Evolutionary conservation across 1,140 invertebrate species (phyloP), one percentile per base, ranked within the genome.

Genomic region (Zaprionus camerounensis): DNA sequence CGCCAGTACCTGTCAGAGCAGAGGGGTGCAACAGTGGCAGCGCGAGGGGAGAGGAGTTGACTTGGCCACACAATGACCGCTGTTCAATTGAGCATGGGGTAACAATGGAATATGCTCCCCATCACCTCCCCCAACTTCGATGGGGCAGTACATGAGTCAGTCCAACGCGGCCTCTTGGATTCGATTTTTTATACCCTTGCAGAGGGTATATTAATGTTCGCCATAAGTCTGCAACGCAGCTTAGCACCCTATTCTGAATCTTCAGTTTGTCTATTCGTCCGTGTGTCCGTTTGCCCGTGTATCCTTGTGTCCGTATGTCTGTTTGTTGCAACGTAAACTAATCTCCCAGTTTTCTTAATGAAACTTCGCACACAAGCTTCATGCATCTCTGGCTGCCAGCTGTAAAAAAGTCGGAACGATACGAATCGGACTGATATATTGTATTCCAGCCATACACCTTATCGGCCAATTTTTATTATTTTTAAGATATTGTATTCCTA

Each of bases 81-180:
- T 26, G 66, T 69, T 74, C 65, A 69, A 74, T 74, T 69, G 66
- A 74, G 71, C 65, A 61, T 56, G 64, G 26, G 17, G 67, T 73
- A 61, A 73, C 64, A 73, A 73, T 62, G 71, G 71, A 36, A 62
- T 36, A 44, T 26, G 20, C n/a, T 17, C 7, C 1, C n/a, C n/a
- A n/a, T 3, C 41, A 2, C 15, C n/a, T 44, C 6, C 5, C n/a
- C 41, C 12, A 46, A 20, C 34, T 13, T 15, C 31, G 38, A 26
- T 11, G 2, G 6, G 13, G 15, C 34, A 41, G 56, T 20, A 44
- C 57, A 69, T 69, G 71, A 69, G 57, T 69, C 66, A 56, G 55
- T 20, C 24, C 24, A 26, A 3, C 31, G 5, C 9, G 22, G 36
- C 24, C 17, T 17, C 34, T 13, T 63, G 57, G 58, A 7, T 61